These are phyloP conservation scores for Dasyprocta punctata DNA, from an alignment of 2,113 vertebrate species.

Conservation along the genomic window DNA sequence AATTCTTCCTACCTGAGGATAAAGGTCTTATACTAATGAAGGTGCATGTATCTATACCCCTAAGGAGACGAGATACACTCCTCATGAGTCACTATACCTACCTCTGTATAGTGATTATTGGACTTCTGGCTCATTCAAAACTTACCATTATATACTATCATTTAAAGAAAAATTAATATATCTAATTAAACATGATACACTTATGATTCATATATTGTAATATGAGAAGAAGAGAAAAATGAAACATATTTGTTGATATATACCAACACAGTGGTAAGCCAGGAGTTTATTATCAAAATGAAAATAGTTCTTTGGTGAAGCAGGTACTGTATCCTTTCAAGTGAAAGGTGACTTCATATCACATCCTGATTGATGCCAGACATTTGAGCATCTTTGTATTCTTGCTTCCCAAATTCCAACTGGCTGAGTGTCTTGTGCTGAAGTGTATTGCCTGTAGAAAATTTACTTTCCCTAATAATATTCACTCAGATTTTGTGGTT, in stretches of 20 bases:
- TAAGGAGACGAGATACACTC: background rate
- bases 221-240: background rate
- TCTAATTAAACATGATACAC: background rate
- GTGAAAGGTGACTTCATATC: background rate
- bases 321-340: background rate
- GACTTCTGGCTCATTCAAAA: background rate
- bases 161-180: background rate
- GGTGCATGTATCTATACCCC: accelerated
- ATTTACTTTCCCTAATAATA: background rate
- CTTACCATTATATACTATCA: background rate
- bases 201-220: background rate
- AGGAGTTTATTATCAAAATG: background rate
- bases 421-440: background rate
- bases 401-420: background rate
- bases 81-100: background rate
- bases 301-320: background rate
- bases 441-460: background rate
- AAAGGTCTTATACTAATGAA: background rate
- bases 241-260: background rate
- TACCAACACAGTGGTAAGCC: background rate
- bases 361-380: background rate
- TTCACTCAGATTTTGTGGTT: background rate
- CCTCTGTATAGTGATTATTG: background rate
- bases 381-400: background rate
- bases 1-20: background rate